phyloP scores from a whole-genome alignment of 1,140 invertebrate genomes.

The Euschistus heros region DNA sequence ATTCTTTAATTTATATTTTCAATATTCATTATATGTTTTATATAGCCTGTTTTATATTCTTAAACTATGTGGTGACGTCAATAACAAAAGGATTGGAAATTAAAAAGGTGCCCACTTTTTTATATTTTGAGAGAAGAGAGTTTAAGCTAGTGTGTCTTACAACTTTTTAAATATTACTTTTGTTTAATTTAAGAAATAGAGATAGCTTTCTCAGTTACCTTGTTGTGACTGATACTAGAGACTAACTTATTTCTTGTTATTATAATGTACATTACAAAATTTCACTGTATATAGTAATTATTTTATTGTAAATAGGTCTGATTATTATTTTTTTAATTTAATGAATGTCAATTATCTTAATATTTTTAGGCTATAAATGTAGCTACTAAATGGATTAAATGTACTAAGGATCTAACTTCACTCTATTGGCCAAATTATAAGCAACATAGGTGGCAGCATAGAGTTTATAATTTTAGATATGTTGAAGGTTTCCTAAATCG shows the following conservation, averaged over 20 bases:
- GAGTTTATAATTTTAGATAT: not conserved
- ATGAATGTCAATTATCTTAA: not conserved
- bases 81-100: too few species aligned
- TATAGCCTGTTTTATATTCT: too few species aligned
- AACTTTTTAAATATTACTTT: too few species aligned
- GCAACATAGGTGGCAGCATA: not conserved
- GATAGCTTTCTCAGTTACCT: too few species aligned
- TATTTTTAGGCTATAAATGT: not conserved
- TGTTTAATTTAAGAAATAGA: too few species aligned
- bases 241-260: not conserved
- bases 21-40: too few species aligned
- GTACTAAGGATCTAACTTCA: slow-evolving; percentile 5
- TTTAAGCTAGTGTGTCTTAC: too few species aligned
- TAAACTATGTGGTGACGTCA: too few species aligned
- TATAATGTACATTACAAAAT: not conserved
- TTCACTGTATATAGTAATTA: not conserved
- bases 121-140: too few species aligned
- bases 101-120: too few species aligned
- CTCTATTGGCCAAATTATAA: slow-evolving; percentile 20
- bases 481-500: not conserved
- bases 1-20: too few species aligned
- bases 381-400: not conserved
- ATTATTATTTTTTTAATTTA: not conserved
- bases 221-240: too few species aligned
- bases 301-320: not conserved